These are phyloP conservation scores for Trichonephila inaurata DNA, from an alignment of 1,140 invertebrate genomes.

Conservation along the genomic window DNA sequence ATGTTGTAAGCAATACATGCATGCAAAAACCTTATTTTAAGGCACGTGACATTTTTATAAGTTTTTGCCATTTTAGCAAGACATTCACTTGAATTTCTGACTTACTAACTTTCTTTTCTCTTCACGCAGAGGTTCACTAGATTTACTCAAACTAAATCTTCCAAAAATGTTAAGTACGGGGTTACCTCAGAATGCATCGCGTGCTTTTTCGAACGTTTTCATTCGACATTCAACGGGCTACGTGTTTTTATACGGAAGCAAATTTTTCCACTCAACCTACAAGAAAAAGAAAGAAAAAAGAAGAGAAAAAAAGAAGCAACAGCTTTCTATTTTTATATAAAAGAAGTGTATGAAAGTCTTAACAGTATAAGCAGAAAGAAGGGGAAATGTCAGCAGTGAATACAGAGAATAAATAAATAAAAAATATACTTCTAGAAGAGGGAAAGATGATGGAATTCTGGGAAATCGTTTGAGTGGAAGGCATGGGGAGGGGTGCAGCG, in stretches of 20 bases:
- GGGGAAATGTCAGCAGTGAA: neutral
- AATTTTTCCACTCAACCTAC: neutral
- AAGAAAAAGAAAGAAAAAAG: neutral
- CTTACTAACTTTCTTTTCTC: neutral
- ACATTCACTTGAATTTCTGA: neutral
- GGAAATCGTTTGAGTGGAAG: slow-evolving; percentile 36
- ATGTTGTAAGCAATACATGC: no score
- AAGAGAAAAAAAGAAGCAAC: neutral
- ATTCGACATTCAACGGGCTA: neutral
- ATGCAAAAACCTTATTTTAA: no score
- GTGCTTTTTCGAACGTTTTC: neutral
- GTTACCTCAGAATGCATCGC: neutral
- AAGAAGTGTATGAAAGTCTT: neutral
- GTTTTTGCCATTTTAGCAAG: no score
- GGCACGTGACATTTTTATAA: no score
- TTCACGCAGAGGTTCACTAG: neutral
- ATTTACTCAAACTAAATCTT: neutral
- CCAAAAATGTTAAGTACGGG: neutral
- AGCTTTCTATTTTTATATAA: slow-evolving; percentile 13
- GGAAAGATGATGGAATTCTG: slow-evolving; percentile 51
- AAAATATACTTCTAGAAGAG: neutral
- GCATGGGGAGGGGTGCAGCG: neutral
- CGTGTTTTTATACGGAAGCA: neutral
- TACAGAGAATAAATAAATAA: neutral
- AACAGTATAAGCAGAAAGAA: neutral